Conservation (phyloP, 2,888 invertebrate species). For the Zonitis immaculata region DNA sequence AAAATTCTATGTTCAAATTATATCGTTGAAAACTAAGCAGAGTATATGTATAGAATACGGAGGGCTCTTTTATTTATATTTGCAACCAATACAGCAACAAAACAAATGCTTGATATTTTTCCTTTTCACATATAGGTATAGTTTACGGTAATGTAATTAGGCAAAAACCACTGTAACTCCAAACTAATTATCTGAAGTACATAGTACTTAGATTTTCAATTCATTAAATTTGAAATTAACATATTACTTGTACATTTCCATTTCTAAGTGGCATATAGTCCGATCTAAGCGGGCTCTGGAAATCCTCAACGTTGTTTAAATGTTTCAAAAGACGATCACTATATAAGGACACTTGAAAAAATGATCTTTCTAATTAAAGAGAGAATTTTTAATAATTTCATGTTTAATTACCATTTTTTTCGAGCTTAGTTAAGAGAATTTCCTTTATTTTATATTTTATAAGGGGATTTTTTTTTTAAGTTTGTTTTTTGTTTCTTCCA, state of each 20-base stretch:
- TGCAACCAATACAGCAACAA: background rate
- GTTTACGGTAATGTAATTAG: background rate
- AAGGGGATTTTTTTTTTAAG: too few species aligned
- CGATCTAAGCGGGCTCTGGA: too few species aligned
- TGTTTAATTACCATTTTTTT: too few species aligned
- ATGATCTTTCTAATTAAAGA: too few species aligned
- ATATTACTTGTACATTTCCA: background rate
- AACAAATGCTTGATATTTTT: background rate
- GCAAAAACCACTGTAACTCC: background rate
- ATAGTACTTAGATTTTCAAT: background rate
- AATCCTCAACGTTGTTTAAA: too few species aligned
- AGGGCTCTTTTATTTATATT: background rate
- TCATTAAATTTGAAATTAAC: background rate
- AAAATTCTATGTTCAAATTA: slow-evolving; percentile 29
- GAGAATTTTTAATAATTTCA: too few species aligned
- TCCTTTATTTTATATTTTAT: too few species aligned
- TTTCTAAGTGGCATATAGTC: too few species aligned
- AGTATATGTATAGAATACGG: background rate
- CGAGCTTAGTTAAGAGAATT: too few species aligned
- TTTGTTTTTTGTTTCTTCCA: too few species aligned
- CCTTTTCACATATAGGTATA: background rate
- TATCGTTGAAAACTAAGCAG: slow-evolving; percentile 8
- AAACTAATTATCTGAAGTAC: background rate
- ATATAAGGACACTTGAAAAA: too few species aligned
- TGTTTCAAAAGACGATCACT: too few species aligned